Evolutionary conservation across 2,113 vertebrate genomes (phyloP), one percentile per base, ranked within the genome.

Genomic region (Chiloscyllium plagiosum): DNA sequence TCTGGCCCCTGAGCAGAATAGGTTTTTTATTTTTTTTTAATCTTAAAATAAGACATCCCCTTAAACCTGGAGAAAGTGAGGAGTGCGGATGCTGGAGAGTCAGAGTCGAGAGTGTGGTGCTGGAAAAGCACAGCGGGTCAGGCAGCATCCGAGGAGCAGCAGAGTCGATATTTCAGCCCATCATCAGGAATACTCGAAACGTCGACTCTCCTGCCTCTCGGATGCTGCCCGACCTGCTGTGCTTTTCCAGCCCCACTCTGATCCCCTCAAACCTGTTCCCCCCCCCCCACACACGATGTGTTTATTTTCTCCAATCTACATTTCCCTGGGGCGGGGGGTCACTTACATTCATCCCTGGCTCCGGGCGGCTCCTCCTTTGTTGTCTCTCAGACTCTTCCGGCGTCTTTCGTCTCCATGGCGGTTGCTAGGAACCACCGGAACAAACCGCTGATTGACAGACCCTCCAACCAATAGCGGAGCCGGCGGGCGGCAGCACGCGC

Each of bases 321-420:
- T 42, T 24, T 42, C 2, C 17, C n/a, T 19, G 42, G 42, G 0
- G 42, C 0, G 42, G 42, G 42, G 1, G 8, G 3, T 12, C 22
- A 92, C 87, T 92, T 19, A 92, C 87, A n/a, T n/a, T 92, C 87
- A 92, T 89, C 8, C 4, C n/a, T 92, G 87, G 52, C 56, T 33
- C 4, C 6, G 4, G 42, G 37, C 80, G 4, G 4, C 10, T 0
- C 13, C 80, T 26, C 6, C 37, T 68, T 17, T 47, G 65, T 94
- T 94, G 93, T 70, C 22, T 10, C 19, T 12, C 92, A 13, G 20
- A 4, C n/a, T 24, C 93, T 94, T 94, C 93, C 93, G 93, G 93
- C 93, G 93, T 94, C 93, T 37, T 17, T 29, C 65, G 93, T 94
- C 26, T 47, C 93, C 66, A 94, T 20, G 93, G 93, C 61, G 17